Evolutionary conservation across 2,888 invertebrate genomes (phyloP), one percentile per base, ranked within the genome.

Genomic region (Thecophora atra): DNA sequence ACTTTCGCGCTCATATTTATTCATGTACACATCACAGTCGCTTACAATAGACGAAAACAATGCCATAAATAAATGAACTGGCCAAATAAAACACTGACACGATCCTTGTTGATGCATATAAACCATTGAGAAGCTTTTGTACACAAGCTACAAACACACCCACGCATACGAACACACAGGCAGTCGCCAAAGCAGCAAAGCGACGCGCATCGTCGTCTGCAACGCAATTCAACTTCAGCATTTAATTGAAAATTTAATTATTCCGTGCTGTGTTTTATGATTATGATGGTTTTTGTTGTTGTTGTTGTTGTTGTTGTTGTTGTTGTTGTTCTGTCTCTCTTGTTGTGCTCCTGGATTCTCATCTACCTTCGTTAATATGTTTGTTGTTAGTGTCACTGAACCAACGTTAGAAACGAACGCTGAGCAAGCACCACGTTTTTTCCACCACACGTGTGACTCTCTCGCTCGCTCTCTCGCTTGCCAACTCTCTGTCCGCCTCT

Each of bases 171-270:
- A n/a, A 63, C 63, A 13, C 42, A 63, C 37, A 13, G 0, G 42
- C 63, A 21, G 21, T 15, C 42, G 1, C 24, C 19, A 3, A 15
- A 21, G 2, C 56, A n/a, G 37, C 37, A 67, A 37, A 54, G 7
- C 56, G 56, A 37, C 37, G 56, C 67, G 24, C 67, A 67, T 21
- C 37, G 11, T 21, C 62, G 21, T 30, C 56, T 17, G 17, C 37
- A 67, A 54, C 37, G 56, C 47, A 56, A 56, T 75, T 74, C 70
- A 72, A 71, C 72, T 72, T 75, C 71, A 73, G 74, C 72, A 54
- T 74, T 72, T 76, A 76, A 76, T 75, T 75, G 71, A 73, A 76
- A 74, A 74, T 76, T 76, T 76, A 75, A 76, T 76, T 76, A 76
- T 76, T 76, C 75, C 71, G 72, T 75, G 70, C 73, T 65, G 67